These are phyloP conservation scores for Simalia tracyae DNA, from an alignment of 2,797 vertebrate genomes.

Conservation along the genomic window DNA sequence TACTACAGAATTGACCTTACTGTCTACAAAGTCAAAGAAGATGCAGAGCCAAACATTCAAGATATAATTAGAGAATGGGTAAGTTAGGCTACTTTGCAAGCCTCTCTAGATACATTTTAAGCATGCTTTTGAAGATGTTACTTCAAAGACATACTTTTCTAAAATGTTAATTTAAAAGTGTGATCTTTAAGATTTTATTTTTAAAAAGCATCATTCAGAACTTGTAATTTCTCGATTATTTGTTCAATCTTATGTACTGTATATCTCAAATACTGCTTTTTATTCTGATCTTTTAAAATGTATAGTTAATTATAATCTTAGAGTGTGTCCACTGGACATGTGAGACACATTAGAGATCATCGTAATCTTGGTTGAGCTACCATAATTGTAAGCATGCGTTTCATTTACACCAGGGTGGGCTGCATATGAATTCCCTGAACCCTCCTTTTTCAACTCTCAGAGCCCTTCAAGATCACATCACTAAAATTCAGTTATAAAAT, in stretches of 20 bases:
- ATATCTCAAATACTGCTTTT: neutral
- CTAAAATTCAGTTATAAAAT: no score
- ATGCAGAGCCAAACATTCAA: constrained; percentile 69
- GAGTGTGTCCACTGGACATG: neutral
- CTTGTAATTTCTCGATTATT: neutral
- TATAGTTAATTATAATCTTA: neutral
- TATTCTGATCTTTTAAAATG: neutral
- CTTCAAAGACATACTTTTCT: neutral
- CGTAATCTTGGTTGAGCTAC: neutral
- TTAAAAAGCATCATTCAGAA: neutral
- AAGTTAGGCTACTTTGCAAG: constrained; percentile 61
- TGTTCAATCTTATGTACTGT: neutral
- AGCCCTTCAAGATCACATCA: no score
- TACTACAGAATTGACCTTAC: constrained; percentile 83
- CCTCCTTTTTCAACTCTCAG: no score
- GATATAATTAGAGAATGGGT: constrained; percentile 81
- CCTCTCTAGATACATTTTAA: neutral
- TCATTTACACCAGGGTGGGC: neutral
- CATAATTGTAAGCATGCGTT: neutral
- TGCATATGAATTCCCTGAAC: no score
- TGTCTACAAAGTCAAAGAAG: constrained; percentile 67
- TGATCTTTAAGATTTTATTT: neutral
- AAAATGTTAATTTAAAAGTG: neutral
- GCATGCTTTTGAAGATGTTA: neutral
- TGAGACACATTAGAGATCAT: no score